Evolutionary conservation across 2,888 invertebrate genomes (phyloP), one percentile per base, ranked within the genome.

Genomic region (Lasioglossum zephyrum): DNA sequence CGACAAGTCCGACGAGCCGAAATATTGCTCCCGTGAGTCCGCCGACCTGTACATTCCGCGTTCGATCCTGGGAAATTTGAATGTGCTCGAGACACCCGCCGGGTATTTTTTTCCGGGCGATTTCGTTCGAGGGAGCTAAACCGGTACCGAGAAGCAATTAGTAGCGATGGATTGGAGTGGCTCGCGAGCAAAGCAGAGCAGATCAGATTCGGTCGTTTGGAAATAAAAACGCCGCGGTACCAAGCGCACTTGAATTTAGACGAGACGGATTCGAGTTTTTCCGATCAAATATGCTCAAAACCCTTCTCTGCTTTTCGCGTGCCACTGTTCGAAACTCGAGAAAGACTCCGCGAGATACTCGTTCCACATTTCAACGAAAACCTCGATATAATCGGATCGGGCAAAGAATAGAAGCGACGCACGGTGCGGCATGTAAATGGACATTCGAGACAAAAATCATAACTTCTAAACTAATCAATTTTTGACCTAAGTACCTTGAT

Each of bases 1-100:
- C 44, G 98, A 98, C 95, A 97, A 97, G 93, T 97, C 97, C 88
- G 98, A 98, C 94, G 98, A 98, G 95, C 97, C 97, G 3, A 96
- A 96, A 92, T 96, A 96, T 92, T 98, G 98, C 95, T 96, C 97
- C 92, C 97, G 98, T 98, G 95, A 97, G 97, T 97, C 90, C 79
- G 26, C 26, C 60, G 5, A 4, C 26, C 60, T 63, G 5, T 16
- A 36, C 18, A 31, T 31, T 66, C 31, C 31, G 36, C 2, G 31
- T 36, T 66, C 66, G 66, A 66, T 36, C 36, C 36, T 18, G 31
- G 26, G 11, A 8, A 60, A 60, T 60, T 60, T 60, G 26, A 60
- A 60, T 13, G 60, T 16, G 60, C 53, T 22, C 26, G 60, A 26
- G 60, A n/a, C n/a, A 13, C 57, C n/a, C 2, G 60, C 1, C 13